These are phyloP conservation scores for Adineta ricciae DNA, from an alignment of 2,888 invertebrate genomes.

Conservation along the genomic window DNA sequence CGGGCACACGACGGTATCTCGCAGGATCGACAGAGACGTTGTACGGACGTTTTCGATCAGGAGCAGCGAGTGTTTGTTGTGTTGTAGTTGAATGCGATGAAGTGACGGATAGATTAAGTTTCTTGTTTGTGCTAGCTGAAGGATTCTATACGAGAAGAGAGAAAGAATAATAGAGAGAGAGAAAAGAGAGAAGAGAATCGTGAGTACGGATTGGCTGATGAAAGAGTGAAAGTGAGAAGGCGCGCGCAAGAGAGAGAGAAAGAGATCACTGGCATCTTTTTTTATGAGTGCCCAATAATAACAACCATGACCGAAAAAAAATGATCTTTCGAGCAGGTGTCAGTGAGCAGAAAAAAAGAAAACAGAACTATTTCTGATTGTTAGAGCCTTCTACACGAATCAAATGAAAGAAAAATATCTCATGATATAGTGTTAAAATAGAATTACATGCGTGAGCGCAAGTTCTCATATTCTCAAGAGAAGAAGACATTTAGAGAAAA, in stretches of 20 bases:
- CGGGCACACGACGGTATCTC: conserved; percentile 17
- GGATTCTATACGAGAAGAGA: neutral
- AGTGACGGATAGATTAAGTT: conserved; percentile 20
- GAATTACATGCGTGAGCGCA: neutral
- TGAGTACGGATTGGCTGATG: neutral
- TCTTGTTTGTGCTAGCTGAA: neutral
- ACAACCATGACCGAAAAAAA: conserved; percentile 3
- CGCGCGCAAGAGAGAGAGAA: too few species aligned
- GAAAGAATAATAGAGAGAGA: too few species aligned
- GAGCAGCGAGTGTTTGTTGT: neutral
- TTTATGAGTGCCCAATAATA: conserved; percentile 7
- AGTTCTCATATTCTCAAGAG: neutral
- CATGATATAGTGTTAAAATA: neutral
- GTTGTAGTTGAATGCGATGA: conserved; percentile 17
- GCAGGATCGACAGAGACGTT: conserved; percentile 34
- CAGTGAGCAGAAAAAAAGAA: neutral
- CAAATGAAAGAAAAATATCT: neutral
- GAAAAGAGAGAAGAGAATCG: neutral
- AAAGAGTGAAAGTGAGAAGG: neutral
- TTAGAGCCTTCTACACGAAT: neutral
- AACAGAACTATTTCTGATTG: neutral
- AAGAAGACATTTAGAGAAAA: conserved; percentile 8
- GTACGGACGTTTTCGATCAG: conserved; percentile 30
- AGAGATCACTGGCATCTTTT: neutral
- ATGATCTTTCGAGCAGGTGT: conserved; percentile 3